Base-by-base conservation (phyloP, 2,797 vertebrate species). In the Echeneis naucrates region DNA sequence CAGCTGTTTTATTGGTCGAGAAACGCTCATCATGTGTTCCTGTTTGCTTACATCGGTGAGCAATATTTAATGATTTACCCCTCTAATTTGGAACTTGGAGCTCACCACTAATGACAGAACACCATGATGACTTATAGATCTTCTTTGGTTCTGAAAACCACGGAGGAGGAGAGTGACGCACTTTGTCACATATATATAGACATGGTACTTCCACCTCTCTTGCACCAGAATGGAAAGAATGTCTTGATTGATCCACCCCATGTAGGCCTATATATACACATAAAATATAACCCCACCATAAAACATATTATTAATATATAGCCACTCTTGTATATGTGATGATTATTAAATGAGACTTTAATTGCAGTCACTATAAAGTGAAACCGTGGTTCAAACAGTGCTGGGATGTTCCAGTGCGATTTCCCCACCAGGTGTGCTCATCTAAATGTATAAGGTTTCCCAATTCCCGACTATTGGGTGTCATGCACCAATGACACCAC, bases 51-150 rank as follows among this genome's bases (percentile, higher is more conserved):
- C n/a, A n/a, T n/a, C n/a, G 80, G 73, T 77, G 67, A 86, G 86
- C 62, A 86, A 86, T 86, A 80, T 87, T 89, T 88, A 89, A 92
- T 87, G 77, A 91, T 81, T 70, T 74, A 58, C 40, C 74, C 81
- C 78, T 90, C 68, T 87, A 82, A 91, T 91, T 88, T 87, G 50
- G 76, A 86, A 86, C 91, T 85, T 89, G 80, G 87, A 86, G 78
- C 77, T 78, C 65, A 83, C 91, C 91, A 87, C 88, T 90, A 91
- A 93, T 90, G 83, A 92, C 80, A 92, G 88, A 90, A 90, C 76
- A 26, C 75, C 26, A n/a, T 52, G 50, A 74, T 77, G 75, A 75
- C 85, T 75, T 81, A 81, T 74, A 82, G 88, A 86, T 86, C 82
- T 82, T 80, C 72, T 50, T 61, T 47, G 53, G 78, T 83, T 75